Evolutionary conservation across 1,140 invertebrate species (phyloP).

Genomic region (Delia radicum): DNA sequence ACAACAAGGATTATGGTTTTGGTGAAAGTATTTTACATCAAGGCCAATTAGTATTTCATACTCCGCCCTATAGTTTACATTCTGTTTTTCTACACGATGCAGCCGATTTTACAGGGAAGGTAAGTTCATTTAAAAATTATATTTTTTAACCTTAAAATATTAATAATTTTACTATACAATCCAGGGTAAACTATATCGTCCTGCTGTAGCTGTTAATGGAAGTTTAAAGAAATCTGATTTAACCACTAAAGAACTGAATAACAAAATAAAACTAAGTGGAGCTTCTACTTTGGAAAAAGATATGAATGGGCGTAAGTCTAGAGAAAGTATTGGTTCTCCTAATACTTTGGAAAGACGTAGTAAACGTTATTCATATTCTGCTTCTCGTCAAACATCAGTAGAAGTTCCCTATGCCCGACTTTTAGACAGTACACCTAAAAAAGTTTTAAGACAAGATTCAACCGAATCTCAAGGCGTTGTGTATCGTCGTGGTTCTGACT

Average conservation of each 20-base stretch:
- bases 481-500: conserved; percentile 67
- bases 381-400: conserved; percentile 49
- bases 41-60: conserved; percentile 86
- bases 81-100: conserved; percentile 76
- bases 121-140: background rate
- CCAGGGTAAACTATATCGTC: conserved; percentile 44
- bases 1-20: conserved; percentile 72
- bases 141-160: background rate
- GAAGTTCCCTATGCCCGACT: conserved; percentile 80
- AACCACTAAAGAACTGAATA: conserved; percentile 34
- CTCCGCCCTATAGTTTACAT: conserved; percentile 78
- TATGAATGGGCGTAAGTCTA: conserved; percentile 40
- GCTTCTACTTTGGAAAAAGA: conserved; percentile 42
- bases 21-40: conserved; percentile 91
- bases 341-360: conserved; percentile 48
- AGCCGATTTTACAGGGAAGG: conserved; percentile 50
- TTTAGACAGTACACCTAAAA: conserved; percentile 64
- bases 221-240: conserved; percentile 50
- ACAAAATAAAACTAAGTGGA: conserved; percentile 46
- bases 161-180: background rate
- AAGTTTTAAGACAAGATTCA: conserved; percentile 42
- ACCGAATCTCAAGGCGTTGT: conserved; percentile 47
- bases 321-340: conserved; percentile 51
- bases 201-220: conserved; percentile 40
- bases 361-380: conserved; percentile 43